Evolutionary conservation across 2,888 invertebrate species (phyloP).

Genomic region (Microctonus brassicae): DNA sequence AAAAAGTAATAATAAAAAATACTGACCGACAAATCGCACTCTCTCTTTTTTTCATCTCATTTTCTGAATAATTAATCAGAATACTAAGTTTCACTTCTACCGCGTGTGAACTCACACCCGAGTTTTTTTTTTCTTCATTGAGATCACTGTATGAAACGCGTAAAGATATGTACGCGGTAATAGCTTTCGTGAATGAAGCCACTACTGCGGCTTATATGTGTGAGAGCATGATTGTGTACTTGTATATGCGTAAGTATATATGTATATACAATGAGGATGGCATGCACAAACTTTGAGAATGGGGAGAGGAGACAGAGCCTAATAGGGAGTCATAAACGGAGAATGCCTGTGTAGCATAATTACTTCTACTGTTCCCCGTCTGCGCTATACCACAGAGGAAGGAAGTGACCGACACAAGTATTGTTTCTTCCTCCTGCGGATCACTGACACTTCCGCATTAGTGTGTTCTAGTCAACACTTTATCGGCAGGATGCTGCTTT

Average conservation of each 20-base stretch:
- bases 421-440: constrained; percentile 53
- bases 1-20: too few species aligned
- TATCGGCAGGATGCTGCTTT: constrained; percentile 61
- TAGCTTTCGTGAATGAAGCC: constrained; percentile 65
- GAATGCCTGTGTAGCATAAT: constrained; percentile 20
- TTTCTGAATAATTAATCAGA: too few species aligned
- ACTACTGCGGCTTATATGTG: constrained; percentile 47
- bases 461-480: constrained; percentile 54
- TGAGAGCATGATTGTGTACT: constrained; percentile 12
- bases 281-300: too few species aligned
- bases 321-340: constrained; percentile 24
- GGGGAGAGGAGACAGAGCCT: background rate
- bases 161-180: constrained; percentile 41
- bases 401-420: constrained; percentile 54
- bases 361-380: constrained; percentile 54
- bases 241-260: constrained; percentile 9
- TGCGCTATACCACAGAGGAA: constrained; percentile 58
- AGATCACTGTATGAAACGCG: background rate
- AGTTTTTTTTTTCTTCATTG: too few species aligned
- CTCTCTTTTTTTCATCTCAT: too few species aligned
- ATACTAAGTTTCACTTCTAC: too few species aligned
- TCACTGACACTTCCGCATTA: constrained; percentile 38
- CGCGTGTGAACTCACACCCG: too few species aligned
- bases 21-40: too few species aligned
- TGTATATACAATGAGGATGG: background rate